A percentile compares a stretch with the other conserved stretches of the same genome.
These are phyloP conservation scores for Crepidodera aurea DNA, from an alignment of 2,888 invertebrate species.

Conservation along the genomic window DNA sequence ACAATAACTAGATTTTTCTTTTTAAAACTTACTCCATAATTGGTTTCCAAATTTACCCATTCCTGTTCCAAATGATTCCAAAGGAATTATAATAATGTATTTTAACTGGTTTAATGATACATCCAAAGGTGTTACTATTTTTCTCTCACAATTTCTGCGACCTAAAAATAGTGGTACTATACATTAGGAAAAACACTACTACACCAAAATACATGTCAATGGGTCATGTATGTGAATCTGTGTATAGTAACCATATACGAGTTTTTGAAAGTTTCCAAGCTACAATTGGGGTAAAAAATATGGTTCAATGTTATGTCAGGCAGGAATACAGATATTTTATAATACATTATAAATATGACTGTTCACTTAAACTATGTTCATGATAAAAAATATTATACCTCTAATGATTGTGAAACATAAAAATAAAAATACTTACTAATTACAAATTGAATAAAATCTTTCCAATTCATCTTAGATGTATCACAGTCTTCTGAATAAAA, in stretches of 20 bases:
- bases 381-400: no score
- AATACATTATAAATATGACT: no score
- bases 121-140: conserved; percentile 44
- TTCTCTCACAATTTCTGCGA: conserved; percentile 41
- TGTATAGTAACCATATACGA: no score
- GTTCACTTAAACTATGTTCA: no score
- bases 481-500: conserved; percentile 42
- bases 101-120: conserved; percentile 43
- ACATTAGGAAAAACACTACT: background rate
- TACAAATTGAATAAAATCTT: conserved; percentile 38
- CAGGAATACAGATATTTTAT: no score
- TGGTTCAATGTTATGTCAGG: no score
- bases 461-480: conserved; percentile 41
- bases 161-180: conserved; percentile 39
- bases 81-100: conserved; percentile 44
- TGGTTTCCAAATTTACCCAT: conserved; percentile 44
- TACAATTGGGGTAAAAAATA: no score
- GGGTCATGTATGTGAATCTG: no score
- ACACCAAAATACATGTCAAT: no score
- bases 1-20: no score
- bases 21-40: conserved; percentile 47
- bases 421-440: conserved; percentile 36
- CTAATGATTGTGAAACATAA: no score
- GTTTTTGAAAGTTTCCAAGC: no score
- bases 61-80: conserved; percentile 44